These are phyloP conservation scores for Geococcyx californianus DNA, from an alignment of 2,113 vertebrate species.

Conservation along the genomic window DNA sequence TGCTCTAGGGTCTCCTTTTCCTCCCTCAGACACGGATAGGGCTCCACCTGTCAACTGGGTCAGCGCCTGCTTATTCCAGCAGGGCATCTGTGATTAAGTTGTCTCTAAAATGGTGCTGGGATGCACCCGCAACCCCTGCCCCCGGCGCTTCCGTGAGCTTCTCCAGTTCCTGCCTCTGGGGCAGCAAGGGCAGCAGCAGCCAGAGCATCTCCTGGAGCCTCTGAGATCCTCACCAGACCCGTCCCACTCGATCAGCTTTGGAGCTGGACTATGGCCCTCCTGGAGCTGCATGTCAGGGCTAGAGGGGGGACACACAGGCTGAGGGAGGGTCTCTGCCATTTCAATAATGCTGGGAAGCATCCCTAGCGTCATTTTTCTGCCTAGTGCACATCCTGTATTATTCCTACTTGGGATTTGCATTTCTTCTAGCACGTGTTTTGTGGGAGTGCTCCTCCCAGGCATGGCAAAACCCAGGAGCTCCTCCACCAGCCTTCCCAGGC, in stretches of 20 bases:
- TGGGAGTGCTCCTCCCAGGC: neutral
- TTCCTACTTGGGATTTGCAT: neutral
- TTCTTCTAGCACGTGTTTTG: neutral
- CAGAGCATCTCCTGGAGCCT: neutral
- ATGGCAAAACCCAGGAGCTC: neutral
- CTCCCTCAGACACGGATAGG: neutral
- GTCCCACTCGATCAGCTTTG: too few species aligned
- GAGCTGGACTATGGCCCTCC: neutral
- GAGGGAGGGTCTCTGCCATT: neutral
- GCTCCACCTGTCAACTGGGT: neutral
- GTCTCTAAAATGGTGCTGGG: neutral
- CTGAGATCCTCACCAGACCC: accelerated
- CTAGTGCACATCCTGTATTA: neutral
- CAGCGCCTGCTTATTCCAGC: neutral
- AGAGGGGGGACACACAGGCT: neutral
- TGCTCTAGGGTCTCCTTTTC: neutral
- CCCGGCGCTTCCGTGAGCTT: neutral
- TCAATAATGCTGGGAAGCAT: neutral
- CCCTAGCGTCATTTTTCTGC: neutral
- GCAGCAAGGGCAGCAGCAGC: neutral
- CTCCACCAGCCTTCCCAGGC: neutral
- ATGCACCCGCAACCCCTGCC: neutral
- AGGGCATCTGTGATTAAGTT: accelerated
- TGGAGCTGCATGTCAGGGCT: neutral
- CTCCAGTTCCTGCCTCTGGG: accelerated